Percentiles rank a stretch among this genome's conserved stretches.
phyloP scores from a whole-genome alignment of 2,797 vertebrate species.

The Netta rufina region DNA sequence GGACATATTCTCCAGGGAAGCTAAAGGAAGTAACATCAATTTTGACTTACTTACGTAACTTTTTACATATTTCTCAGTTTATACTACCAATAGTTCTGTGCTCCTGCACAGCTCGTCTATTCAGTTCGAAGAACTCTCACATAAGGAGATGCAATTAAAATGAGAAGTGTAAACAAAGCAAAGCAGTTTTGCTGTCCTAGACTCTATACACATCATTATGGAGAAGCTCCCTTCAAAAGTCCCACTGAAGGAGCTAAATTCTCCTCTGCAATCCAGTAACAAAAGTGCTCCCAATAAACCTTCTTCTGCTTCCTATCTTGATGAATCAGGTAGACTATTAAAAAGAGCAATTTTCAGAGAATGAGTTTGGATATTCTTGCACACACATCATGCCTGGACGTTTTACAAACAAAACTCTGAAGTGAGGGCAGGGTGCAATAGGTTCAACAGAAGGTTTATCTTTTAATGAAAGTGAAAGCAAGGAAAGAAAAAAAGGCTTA shows the following conservation, averaged over 20 bases:
- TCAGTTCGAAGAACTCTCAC: background rate
- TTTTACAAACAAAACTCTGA: background rate
- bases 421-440: background rate
- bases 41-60: background rate
- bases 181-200: background rate
- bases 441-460: background rate
- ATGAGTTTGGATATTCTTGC: background rate
- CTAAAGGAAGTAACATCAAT: background rate
- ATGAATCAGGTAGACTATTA: background rate
- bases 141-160: background rate
- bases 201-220: background rate
- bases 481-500: fast-evolving
- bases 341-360: background rate
- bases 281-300: background rate
- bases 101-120: background rate
- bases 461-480: background rate
- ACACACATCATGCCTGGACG: background rate
- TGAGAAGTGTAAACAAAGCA: background rate
- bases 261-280: background rate
- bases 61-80: background rate
- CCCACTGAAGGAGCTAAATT: background rate
- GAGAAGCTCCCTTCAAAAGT: background rate
- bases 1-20: background rate
- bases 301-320: background rate
- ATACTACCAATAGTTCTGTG: background rate